Evolutionary conservation across 2,797 vertebrate species (phyloP), one percentile per base, ranked within the genome.

Genomic region (Menidia menidia): DNA sequence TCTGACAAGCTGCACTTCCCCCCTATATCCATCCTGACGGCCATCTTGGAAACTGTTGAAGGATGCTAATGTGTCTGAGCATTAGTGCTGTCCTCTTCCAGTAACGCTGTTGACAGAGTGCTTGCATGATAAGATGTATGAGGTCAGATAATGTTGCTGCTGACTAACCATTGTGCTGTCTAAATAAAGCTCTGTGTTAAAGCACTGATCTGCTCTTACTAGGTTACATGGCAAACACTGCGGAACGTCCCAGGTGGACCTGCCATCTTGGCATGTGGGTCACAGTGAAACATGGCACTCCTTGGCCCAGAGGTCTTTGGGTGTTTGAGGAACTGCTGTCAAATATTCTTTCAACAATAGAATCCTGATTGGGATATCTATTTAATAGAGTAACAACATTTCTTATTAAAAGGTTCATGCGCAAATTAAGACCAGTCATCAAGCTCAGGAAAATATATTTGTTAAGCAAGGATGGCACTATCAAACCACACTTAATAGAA

Each of bases 81-180:
- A 92, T 90, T 91, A 90, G 78, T 44, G 35, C 80, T 58, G 81
- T 80, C 75, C 76, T 83, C 81, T 85, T 87, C 88, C 78, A 87
- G 89, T 83, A 85, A 87, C 74, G 63, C 84, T 90, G 90, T 90
- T 92, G 91, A 92, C 90, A 88, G 88, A 92, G 81, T 51, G 71
- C 82, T 85, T 80, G 89, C 87, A 88, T 88, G 89, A 87, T 91
- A 91, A 90, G 90, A 89, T 73, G 80, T 81, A 86, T 84, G 81
- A 83, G 87, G 84, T 77, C 84, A 92, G 93, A 94, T 93, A 89
- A 82, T 90, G 92, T 93, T 92, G 91, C 91, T 92, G 92, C 90
- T 91, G 92, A 94, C 91, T 92, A 92, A 92, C 91, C 91, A 91
- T 93, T 87, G 92, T 92, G 92, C 90, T 87, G 82, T 92, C 90